Evolutionary conservation across 2,113 vertebrate species (phyloP).

Genomic region (Sceloporus tristichus): DNA sequence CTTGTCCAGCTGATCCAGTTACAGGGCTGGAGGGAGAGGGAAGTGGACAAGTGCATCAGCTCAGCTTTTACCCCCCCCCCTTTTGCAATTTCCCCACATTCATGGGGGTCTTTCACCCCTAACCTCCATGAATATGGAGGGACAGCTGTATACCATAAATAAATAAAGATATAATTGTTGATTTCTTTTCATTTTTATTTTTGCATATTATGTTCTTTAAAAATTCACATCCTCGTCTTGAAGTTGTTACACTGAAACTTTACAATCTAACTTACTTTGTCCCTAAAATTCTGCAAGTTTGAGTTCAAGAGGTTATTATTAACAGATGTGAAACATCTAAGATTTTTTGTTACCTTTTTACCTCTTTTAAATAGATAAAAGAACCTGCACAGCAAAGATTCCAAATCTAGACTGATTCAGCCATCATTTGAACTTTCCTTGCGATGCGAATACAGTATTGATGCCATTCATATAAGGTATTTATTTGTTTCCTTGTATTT

Average conservation of each 20-base stretch:
- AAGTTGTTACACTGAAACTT: slow-evolving; percentile 16
- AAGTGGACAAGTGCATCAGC: too few species aligned
- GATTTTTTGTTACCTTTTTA: slow-evolving; percentile 32
- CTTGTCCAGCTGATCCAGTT: not conserved
- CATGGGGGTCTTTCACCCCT: too few species aligned
- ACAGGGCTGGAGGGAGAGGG: too few species aligned
- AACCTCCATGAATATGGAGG: too few species aligned
- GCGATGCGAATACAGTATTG: slow-evolving; percentile 41
- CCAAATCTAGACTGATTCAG: slow-evolving; percentile 25
- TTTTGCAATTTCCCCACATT: too few species aligned
- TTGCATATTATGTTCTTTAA: not conserved
- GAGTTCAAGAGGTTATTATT: slow-evolving; percentile 2
- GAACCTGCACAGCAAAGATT: slow-evolving; percentile 41
- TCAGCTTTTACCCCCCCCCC: too few species aligned
- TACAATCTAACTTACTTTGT: slow-evolving; percentile 39
- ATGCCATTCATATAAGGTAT: slow-evolving; percentile 73
- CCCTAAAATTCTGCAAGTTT: slow-evolving; percentile 45
- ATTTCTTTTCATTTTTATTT: not conserved
- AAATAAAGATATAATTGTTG: too few species aligned
- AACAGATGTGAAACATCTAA: slow-evolving; percentile 20
- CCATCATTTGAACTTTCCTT: slow-evolving; percentile 42
- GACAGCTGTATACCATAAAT: too few species aligned
- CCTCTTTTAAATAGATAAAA: slow-evolving; percentile 55
- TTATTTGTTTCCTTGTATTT: not conserved
- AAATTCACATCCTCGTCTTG: not conserved